Base-by-base conservation (phyloP, 2,113 vertebrate genomes). In the Corvus cornix region DNA sequence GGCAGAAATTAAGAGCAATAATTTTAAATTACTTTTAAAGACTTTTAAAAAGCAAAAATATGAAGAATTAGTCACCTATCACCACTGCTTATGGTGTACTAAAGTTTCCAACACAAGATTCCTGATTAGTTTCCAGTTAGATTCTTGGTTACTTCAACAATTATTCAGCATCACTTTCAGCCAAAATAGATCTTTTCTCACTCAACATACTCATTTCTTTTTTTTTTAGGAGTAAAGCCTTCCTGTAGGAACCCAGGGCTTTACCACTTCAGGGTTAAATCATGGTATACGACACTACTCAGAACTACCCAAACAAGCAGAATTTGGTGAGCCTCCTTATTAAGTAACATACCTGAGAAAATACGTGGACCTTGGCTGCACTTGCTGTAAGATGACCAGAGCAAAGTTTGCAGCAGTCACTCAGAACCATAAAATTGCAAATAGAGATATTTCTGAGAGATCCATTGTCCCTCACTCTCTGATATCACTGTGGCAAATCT, bases 301-400 rank as follows among this genome's bases (percentile, higher is more conserved):
- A 78, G 59, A 84, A 44, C 11, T 44, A 69, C 22, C 24, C 24
- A 37, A 77, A 91, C 19, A 44, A 39, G 7, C 24, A 49, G n/a
- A 62, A 84, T 70, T 74, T 58, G 8, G 11, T 84, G 35, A 23
- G 5, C 6, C 21, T 56, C 13, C 22, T 77, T 59, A 35, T 21
- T 69, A 75, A 79, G 37, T 35, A 69, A 66, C 1, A 5, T 13
- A 27, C 27, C 46, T 62, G 55, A 89, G 18, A 67, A 4, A 53
- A 58, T 9, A 58, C 0, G 1, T 37, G 43, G 62, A 41, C 15
- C 2, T 89, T 44, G 31, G 51, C 20, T 1, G 0, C 15, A 6
- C 28, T 62, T 46, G 18, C 16, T 62, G 39, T 37, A 44, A 81
- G 84, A 58, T 53, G 26, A 20, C 17, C 22, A 60, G 16, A 73